A percentile compares a stretch with the other conserved stretches of the same genome.
Evolutionary conservation across 2,888 invertebrate genomes (phyloP).

Genomic region (Agrochola lota): DNA sequence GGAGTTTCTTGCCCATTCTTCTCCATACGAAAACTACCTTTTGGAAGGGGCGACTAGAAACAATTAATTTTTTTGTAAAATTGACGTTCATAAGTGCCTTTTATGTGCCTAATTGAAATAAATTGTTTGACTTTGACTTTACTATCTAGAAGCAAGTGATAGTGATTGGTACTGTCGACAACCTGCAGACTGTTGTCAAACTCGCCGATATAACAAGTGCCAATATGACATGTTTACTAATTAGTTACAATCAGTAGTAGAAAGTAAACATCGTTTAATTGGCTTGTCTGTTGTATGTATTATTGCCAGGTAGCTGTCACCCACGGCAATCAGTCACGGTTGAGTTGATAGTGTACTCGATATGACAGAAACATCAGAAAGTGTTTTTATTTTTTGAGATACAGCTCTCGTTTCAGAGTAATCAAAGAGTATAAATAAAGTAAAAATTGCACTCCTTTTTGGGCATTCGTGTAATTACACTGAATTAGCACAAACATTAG

Average conservation of each 20-base stretch:
- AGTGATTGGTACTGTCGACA: neutral
- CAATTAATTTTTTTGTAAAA: too few species aligned
- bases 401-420: neutral
- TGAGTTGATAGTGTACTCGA: conserved; percentile 7
- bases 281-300: conserved; percentile 2
- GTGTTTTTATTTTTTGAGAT: neutral
- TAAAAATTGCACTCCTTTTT: too few species aligned
- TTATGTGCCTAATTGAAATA: too few species aligned
- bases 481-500: too few species aligned
- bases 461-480: too few species aligned
- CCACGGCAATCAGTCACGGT: conserved; percentile 28
- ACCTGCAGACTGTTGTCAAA: neutral
- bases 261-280: conserved; percentile 43
- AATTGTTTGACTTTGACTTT: too few species aligned
- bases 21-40: too few species aligned
- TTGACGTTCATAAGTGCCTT: too few species aligned
- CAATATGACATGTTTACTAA: conserved; percentile 15
- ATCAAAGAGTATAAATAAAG: neutral
- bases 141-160: too few species aligned
- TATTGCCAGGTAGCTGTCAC: conserved; percentile 22
- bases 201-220: neutral
- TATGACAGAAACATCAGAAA: neutral
- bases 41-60: too few species aligned
- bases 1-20: too few species aligned
- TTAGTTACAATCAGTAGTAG: conserved; percentile 28